phyloP scores from a whole-genome alignment of 2,888 invertebrate genomes.

The Folsomia candida region DNA sequence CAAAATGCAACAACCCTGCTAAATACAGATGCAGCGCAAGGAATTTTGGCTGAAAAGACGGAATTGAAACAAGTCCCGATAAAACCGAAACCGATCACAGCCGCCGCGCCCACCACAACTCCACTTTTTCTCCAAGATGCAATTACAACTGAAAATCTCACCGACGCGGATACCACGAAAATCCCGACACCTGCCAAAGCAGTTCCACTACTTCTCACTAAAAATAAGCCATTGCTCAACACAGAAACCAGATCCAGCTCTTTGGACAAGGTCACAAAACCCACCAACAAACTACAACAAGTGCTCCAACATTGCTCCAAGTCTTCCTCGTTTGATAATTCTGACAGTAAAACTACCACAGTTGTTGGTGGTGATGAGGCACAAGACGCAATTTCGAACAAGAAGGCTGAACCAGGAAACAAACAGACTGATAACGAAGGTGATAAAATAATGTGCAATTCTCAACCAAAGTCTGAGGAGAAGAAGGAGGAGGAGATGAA shows the following conservation, averaged over 20 bases:
- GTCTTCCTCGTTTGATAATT: neutral
- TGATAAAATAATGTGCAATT: neutral
- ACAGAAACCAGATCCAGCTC: neutral
- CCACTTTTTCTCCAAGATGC: neutral
- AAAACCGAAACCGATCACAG: neutral
- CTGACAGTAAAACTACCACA: neutral
- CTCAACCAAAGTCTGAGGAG: neutral
- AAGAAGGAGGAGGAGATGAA: neutral
- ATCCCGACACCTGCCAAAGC: neutral
- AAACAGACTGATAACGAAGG: neutral
- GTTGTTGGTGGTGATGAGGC: neutral
- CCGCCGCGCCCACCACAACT: too few species aligned
- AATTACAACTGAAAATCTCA: neutral
- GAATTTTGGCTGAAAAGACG: too few species aligned
- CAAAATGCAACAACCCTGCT: too few species aligned
- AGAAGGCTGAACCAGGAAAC: neutral
- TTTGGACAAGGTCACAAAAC: constrained; percentile 3
- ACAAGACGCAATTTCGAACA: neutral
- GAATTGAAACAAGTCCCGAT: too few species aligned
- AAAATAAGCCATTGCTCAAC: neutral
- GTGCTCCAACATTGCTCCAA: neutral
- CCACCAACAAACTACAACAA: neutral
- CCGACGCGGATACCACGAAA: too few species aligned
- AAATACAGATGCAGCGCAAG: too few species aligned
- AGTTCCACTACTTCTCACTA: neutral